Base-by-base conservation (phyloP, 2,797 vertebrate species). In the Pantherophis vulpinus region DNA sequence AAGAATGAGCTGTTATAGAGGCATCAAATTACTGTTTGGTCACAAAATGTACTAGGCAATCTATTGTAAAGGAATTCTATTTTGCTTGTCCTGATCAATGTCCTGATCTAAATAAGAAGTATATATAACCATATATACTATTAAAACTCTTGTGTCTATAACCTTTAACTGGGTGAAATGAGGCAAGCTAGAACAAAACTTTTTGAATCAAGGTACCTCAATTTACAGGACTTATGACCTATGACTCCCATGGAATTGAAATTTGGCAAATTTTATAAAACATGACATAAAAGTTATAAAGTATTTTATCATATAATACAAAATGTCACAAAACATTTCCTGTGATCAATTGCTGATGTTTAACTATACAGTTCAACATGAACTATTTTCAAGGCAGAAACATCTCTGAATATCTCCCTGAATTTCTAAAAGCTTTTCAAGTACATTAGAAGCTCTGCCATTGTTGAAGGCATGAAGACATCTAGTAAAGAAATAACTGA, bases 1-100 rank as follows among this genome's bases (percentile, higher is more conserved):
- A 94, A 29, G 0, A 0, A 32, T 14, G 70, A 59, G 2, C 5
- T 92, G 70, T 42, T 63, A 92, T 32, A 13, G 23, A 61, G 79
- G 37, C 91, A 47, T 3, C 88, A 37, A 79, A 47, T 60, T 27
- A 63, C 93, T 63, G n/a, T 10, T 2, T 60, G 29, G 29, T 92
- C 37, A 91, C 2, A 0, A 51, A 60, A 9, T 3, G 1, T 5
- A 27, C 83, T 86, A 27, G 0, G 1, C 37, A 1, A 5, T 10
- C 59, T 4, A 1, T 88, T 92, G 56, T 86, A 79, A 83, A 55
- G 55, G 60, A 90, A 86, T 70, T 32, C 47, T 60, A 90, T 94
- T 95, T 79, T 83, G 89, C 47, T 54, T 61, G 51, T 54, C 51
- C 51, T 54, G 51, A 54, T 54, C 9, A 83, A 83, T 25, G 10